Evolutionary conservation across 2,888 invertebrate species (phyloP), one percentile per base, ranked within the genome.

Genomic region (Catocala nupta): DNA sequence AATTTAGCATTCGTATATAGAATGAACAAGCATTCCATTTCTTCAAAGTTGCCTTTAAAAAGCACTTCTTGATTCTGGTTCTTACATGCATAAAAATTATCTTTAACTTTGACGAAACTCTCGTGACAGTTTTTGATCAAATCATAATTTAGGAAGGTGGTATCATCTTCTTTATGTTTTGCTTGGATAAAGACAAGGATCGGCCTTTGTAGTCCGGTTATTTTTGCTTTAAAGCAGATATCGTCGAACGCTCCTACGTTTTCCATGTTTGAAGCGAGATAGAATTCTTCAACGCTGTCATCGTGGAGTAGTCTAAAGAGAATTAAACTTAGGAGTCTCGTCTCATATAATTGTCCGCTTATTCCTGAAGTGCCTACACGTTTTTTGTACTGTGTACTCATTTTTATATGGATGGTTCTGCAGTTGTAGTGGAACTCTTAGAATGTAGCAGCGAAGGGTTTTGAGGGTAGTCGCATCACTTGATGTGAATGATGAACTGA

Each of bases 311-410:
- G 34, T 55, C 75, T 66, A 7, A 70, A 73, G 25, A 68, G 50
- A 11, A 73, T 59, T 5, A 75, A 52, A n/a, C 71, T 68, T 4
- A 73, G 49, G 44, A 77, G 54, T 42, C 77, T 75, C 1, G 68
- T 76, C 44, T 75, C 77, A 13, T 76, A 76, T 1, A 75, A 48
- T 4, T 75, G 75, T 9, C 75, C 77, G 0, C 67, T 55, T 10
- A 77, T 69, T 2, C 69, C 71, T 0, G 75, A 65, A 6, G 77
- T 71, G 0, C 65, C 71, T 7, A 11, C 0, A 7, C 66, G 68
- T 39, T 71, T 74, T 51, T 64, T 50, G 33, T 61, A 70, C n/a
- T 3, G 25, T 25, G 25, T 25, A 25, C 25, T 25, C 25, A 25
- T 39, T 39, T 39, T 39, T 7, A 9, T 39, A 25, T 25, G 25